A percentile compares a stretch with the other conserved stretches of the same genome.
Evolutionary conservation across 2,888 invertebrate genomes (phyloP).

Genomic region (Agrochola circellaris): DNA sequence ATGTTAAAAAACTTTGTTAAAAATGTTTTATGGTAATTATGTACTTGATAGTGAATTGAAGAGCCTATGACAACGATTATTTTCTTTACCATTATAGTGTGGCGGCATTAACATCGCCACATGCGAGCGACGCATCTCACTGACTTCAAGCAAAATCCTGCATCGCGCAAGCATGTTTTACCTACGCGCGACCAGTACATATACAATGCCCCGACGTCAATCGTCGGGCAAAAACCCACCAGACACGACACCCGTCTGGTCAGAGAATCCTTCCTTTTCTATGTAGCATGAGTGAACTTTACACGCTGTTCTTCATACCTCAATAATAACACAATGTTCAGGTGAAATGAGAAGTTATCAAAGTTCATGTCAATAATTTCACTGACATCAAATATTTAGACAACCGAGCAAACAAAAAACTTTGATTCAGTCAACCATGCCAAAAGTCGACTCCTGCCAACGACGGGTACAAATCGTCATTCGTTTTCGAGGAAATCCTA

Average conservation of each 20-base stretch:
- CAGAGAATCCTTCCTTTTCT: too few species aligned
- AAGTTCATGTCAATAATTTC: background rate
- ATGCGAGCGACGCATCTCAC: too few species aligned
- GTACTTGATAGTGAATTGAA: background rate
- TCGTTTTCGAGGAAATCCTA: slow-evolving; percentile 70
- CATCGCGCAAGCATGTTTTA: too few species aligned
- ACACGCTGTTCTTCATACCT: too few species aligned
- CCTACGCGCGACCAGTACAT: too few species aligned
- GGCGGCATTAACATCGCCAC: too few species aligned
- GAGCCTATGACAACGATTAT: background rate
- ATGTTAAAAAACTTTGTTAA: background rate
- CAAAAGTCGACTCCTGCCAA: slow-evolving; percentile 48
- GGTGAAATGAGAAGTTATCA: background rate
- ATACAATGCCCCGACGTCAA: too few species aligned
- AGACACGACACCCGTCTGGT: too few species aligned
- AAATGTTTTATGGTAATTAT: background rate
- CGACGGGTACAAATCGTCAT: slow-evolving; percentile 72
- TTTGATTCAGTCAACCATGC: background rate
- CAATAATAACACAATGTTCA: background rate
- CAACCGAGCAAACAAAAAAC: background rate
- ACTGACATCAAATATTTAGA: background rate
- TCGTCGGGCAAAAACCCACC: too few species aligned
- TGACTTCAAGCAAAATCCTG: too few species aligned
- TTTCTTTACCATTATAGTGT: background rate
- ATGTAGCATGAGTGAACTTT: too few species aligned